These are phyloP conservation scores for Protophormia terraenovae DNA, from an alignment of 2,888 invertebrate genomes.

Conservation along the genomic window DNA sequence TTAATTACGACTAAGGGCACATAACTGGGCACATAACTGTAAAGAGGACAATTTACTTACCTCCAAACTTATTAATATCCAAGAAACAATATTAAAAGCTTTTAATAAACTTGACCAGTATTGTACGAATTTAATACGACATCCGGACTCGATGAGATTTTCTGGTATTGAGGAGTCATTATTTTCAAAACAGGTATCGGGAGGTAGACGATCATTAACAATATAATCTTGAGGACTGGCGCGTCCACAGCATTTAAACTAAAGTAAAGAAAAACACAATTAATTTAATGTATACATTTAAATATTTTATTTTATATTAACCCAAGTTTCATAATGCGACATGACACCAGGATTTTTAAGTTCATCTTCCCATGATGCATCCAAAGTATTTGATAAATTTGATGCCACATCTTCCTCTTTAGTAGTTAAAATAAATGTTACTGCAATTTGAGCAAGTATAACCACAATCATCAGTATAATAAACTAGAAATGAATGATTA, in stretches of 20 bases:
- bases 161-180: conserved; percentile 72
- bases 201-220: conserved; percentile 75
- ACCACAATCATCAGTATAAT: conserved; percentile 72
- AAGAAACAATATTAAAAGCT: conserved; percentile 74
- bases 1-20: no score
- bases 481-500: conserved; percentile 70
- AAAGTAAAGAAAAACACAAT: background rate
- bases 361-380: conserved; percentile 82
- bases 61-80: conserved; percentile 74
- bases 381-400: conserved; percentile 73
- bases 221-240: conserved; percentile 78
- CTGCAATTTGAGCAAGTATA: conserved; percentile 71
- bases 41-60: no score
- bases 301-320: conserved; percentile 64
- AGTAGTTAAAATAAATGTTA: conserved; percentile 68
- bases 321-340: conserved; percentile 77
- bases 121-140: conserved; percentile 74
- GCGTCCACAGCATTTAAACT: conserved; percentile 78
- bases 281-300: background rate
- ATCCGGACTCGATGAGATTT: conserved; percentile 75
- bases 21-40: background rate
- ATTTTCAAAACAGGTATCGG: conserved; percentile 75
- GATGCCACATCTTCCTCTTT: conserved; percentile 68
- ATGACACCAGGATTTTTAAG: conserved; percentile 75
- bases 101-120: conserved; percentile 74